Evolutionary conservation across 2,888 invertebrate species (phyloP).

Genomic region (Arge pagana): DNA sequence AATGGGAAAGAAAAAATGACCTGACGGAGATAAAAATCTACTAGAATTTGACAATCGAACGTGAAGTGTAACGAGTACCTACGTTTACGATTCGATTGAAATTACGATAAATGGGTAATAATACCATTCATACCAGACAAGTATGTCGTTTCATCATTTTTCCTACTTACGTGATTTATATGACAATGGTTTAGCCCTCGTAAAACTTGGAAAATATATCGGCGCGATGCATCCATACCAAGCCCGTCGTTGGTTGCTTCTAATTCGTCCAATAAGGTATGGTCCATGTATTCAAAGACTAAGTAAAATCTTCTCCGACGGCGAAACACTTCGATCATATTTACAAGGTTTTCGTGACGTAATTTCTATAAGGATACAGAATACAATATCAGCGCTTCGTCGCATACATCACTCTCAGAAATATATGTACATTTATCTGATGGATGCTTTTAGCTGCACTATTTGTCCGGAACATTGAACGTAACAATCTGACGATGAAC

Average conservation of each 20-base stretch:
- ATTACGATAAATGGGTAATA: too few relatives aligned
- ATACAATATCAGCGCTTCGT: background rate
- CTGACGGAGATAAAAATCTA: too few relatives aligned
- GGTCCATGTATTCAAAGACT: conserved; percentile 87
- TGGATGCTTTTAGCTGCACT: background rate
- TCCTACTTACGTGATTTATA: conserved; percentile 72
- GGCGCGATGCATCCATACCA: conserved; percentile 73
- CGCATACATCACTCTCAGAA: too few relatives aligned
- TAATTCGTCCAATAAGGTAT: conserved; percentile 82
- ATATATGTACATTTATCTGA: background rate
- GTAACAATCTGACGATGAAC: too few relatives aligned
- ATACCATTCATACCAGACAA: background rate
- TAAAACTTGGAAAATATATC: conserved; percentile 81
- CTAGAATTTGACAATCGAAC: too few relatives aligned
- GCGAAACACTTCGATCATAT: conserved; percentile 86
- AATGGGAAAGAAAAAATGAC: too few relatives aligned
- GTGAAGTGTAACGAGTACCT: too few relatives aligned
- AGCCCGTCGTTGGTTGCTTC: conserved; percentile 74
- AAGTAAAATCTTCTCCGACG: conserved; percentile 82
- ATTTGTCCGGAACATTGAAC: background rate
- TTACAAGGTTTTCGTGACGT: conserved; percentile 85
- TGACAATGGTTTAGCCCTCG: conserved; percentile 83
- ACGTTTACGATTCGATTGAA: too few relatives aligned
- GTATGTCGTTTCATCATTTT: conserved; percentile 19
- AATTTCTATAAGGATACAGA: conserved; percentile 70